Evolutionary conservation across 2,888 invertebrate genomes (phyloP).

Genomic region (Ophraella communa): DNA sequence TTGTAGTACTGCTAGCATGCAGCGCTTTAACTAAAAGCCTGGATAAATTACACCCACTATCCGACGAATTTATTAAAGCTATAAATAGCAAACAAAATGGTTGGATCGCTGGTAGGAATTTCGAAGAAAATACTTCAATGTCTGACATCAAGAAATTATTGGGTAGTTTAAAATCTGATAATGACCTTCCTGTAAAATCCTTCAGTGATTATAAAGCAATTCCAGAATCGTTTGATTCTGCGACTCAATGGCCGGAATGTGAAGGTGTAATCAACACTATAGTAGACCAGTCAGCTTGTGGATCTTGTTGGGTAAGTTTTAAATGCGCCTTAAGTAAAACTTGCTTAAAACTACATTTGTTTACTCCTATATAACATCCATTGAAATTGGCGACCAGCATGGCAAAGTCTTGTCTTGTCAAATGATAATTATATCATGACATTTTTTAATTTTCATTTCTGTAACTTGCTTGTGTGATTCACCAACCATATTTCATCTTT

Average conservation of each 20-base stretch:
- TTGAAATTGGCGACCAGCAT: too few species aligned
- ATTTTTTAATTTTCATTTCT: too few species aligned
- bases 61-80: constrained; percentile 73
- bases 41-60: constrained; percentile 62
- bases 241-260: constrained; percentile 81
- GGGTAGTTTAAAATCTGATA: constrained; percentile 65
- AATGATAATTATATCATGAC: too few species aligned
- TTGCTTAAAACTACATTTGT: too few species aligned
- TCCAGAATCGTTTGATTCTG: constrained; percentile 81
- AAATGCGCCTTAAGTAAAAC: not conserved
- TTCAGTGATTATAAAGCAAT: constrained; percentile 23
- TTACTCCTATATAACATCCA: too few species aligned
- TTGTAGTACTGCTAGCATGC: not conserved
- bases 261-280: constrained; percentile 76
- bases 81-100: constrained; percentile 72
- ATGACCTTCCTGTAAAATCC: not conserved
- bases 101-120: constrained; percentile 85
- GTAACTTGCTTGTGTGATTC: too few species aligned
- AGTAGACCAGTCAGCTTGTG: constrained; percentile 84
- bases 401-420: too few species aligned
- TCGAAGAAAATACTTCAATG: constrained; percentile 66
- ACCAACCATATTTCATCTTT: too few species aligned
- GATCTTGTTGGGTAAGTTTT: constrained; percentile 79
- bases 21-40: not conserved
- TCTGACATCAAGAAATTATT: constrained; percentile 69